These are phyloP conservation scores for Speoplatyrhinus poulsoni DNA, from an alignment of 2,113 vertebrate genomes.

Conservation along the genomic window DNA sequence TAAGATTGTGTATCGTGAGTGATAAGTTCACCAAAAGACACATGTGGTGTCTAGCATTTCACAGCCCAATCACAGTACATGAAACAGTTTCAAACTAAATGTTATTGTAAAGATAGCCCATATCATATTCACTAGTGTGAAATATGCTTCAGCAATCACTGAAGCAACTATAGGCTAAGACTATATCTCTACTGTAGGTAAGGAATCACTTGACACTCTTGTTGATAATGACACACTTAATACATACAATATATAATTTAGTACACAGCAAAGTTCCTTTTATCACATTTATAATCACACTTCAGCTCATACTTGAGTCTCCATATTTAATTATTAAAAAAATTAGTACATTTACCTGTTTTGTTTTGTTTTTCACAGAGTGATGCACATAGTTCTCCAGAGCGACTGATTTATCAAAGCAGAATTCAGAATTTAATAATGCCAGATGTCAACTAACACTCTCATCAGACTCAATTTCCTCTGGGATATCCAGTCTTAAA, in stretches of 20 bases:
- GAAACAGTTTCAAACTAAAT: too few relatives aligned
- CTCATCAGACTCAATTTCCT: slow-evolving; percentile 12
- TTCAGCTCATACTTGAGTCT: not conserved
- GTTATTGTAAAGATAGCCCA: not conserved
- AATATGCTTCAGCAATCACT: slow-evolving; percentile 11
- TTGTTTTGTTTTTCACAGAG: too few relatives aligned
- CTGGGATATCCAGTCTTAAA: not conserved
- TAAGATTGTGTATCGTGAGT: slow-evolving; percentile 25
- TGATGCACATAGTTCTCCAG: slow-evolving; percentile 1
- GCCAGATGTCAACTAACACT: not conserved
- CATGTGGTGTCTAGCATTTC: too few relatives aligned
- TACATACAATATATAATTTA: slow-evolving; percentile 15
- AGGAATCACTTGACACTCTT: slow-evolving; percentile 20
- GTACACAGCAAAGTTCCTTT: not conserved
- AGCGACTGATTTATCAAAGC: slow-evolving; percentile 8
- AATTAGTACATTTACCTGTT: not conserved
- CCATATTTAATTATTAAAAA: not conserved
- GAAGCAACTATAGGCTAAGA: slow-evolving; percentile 12
- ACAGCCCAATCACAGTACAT: too few relatives aligned
- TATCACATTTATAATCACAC: not conserved
- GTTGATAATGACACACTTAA: slow-evolving; percentile 28
- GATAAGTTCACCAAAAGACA: too few relatives aligned
- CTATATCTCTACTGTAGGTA: slow-evolving; percentile 6
- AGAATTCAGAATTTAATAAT: slow-evolving; percentile 7
- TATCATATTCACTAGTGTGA: slow-evolving; percentile 28